These are phyloP conservation scores for Potorous gilbertii DNA, from an alignment of 2,797 vertebrate species.

Conservation along the genomic window DNA sequence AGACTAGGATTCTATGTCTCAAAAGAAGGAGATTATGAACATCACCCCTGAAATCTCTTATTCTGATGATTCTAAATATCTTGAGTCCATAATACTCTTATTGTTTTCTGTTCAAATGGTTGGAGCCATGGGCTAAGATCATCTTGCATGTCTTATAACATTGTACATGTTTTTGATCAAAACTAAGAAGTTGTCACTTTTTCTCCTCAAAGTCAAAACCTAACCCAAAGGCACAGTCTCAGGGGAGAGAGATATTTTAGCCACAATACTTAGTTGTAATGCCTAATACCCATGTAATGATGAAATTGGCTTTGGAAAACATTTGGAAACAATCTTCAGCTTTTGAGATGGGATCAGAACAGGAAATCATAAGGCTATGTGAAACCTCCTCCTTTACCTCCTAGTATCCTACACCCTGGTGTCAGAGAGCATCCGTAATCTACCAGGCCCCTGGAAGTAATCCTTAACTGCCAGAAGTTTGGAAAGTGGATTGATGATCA, in stretches of 20 bases:
- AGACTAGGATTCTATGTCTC: not conserved
- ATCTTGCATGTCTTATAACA: constrained; percentile 31
- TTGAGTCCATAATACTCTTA: not conserved
- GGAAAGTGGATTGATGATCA: not conserved
- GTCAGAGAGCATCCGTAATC: constrained; percentile 19
- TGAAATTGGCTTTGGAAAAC: constrained; percentile 73
- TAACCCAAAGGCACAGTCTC: constrained; percentile 72
- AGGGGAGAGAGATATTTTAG: constrained; percentile 61
- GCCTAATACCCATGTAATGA: constrained; percentile 79
- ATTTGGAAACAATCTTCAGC: constrained; percentile 80
- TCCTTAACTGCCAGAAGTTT: constrained; percentile 20
- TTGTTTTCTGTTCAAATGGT: constrained; percentile 37
- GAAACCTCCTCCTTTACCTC: constrained; percentile 67
- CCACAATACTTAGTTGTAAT: constrained; percentile 68
- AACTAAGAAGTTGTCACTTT: constrained; percentile 66
- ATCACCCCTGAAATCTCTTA: not conserved
- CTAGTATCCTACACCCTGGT: constrained; percentile 44
- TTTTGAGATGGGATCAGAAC: constrained; percentile 68
- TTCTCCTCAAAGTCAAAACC: constrained; percentile 70
- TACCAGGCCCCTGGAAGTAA: constrained; percentile 16
- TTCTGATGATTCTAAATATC: not conserved
- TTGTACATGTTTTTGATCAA: constrained; percentile 75
- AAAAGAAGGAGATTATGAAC: not conserved
- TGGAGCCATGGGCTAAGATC: constrained; percentile 48
- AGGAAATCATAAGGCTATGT: constrained; percentile 77